These are phyloP conservation scores for Epirrhoe tristata DNA, from an alignment of 2,888 invertebrate species.

Conservation along the genomic window DNA sequence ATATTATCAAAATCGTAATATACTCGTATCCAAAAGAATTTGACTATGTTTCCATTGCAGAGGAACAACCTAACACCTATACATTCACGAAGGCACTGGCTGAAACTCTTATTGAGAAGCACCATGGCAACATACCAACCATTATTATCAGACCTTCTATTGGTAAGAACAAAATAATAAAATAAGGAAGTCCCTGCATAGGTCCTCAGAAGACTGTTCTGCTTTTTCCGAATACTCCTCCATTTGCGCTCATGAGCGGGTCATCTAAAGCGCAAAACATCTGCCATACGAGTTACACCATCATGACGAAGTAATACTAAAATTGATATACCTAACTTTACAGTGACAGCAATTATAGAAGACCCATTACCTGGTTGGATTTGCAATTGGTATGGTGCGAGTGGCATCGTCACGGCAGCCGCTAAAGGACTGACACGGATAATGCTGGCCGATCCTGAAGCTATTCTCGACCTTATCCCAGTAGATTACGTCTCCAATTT, in stretches of 20 bases:
- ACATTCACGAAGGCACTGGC: slow-evolving; percentile 55
- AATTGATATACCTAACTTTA: neutral
- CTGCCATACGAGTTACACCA: too few relatives aligned
- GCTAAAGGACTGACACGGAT: slow-evolving; percentile 89
- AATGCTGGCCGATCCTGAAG: slow-evolving; percentile 89
- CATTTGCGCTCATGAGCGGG: too few relatives aligned
- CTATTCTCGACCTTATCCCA: slow-evolving; percentile 91
- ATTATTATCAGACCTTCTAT: slow-evolving; percentile 65
- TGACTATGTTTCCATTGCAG: slow-evolving; percentile 39
- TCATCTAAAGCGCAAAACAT: too few relatives aligned
- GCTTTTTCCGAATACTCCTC: too few relatives aligned
- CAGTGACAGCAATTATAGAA: slow-evolving; percentile 50
- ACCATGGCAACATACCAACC: slow-evolving; percentile 50
- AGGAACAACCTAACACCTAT: slow-evolving; percentile 55
- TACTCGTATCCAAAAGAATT: too few relatives aligned
- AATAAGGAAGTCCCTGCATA: too few relatives aligned
- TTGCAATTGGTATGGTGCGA: slow-evolving; percentile 95
- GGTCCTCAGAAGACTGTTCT: too few relatives aligned
- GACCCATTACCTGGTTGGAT: slow-evolving; percentile 94
- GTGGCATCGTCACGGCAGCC: slow-evolving; percentile 88
- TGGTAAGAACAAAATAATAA: slow-evolving; percentile 49
- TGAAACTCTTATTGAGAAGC: slow-evolving; percentile 50
- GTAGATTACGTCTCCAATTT: slow-evolving; percentile 93
- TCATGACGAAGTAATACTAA: neutral
- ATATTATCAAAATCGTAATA: too few relatives aligned